Evolutionary conservation across 2,797 vertebrate genomes (phyloP).

Genomic region (Cossypha dichroa): DNA sequence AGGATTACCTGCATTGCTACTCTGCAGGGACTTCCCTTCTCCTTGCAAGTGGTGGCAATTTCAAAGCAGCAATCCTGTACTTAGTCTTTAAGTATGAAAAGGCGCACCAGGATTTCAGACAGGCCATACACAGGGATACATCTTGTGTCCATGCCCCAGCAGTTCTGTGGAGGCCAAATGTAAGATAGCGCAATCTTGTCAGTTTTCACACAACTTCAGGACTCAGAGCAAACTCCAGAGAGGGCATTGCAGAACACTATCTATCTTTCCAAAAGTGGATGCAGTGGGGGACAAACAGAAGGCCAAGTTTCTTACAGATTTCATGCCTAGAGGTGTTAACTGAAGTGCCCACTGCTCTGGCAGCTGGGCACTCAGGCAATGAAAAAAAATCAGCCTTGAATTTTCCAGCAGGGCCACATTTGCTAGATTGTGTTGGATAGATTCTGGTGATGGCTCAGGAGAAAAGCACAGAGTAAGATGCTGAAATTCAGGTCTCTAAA

Average conservation of each 20-base stretch:
- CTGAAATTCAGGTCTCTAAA: not conserved
- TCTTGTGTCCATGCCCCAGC: fast-evolving
- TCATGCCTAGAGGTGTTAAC: not conserved
- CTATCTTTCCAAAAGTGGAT: not conserved
- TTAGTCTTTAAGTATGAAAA: not conserved
- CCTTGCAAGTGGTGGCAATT: not conserved
- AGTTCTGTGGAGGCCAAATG: not conserved
- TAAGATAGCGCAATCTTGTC: not conserved
- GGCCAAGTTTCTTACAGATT: not conserved
- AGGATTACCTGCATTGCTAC: not conserved
- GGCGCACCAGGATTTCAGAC: not conserved
- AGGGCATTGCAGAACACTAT: not conserved
- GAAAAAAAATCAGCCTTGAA: not conserved
- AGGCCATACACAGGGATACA: not conserved
- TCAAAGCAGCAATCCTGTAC: not conserved
- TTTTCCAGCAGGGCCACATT: not conserved
- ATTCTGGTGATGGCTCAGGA: not conserved
- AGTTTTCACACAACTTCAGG: not conserved
- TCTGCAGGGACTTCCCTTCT: not conserved
- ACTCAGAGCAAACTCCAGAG: not conserved
- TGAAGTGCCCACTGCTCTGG: not conserved
- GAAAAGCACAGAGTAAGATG: not conserved
- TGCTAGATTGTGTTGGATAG: not conserved
- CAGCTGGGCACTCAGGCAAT: not conserved
- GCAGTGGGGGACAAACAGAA: not conserved